A percentile compares a stretch with the other conserved stretches of the same genome.
These are phyloP conservation scores for Drosophila lacicola DNA, from an alignment of 2,888 invertebrate species.

Conservation along the genomic window DNA sequence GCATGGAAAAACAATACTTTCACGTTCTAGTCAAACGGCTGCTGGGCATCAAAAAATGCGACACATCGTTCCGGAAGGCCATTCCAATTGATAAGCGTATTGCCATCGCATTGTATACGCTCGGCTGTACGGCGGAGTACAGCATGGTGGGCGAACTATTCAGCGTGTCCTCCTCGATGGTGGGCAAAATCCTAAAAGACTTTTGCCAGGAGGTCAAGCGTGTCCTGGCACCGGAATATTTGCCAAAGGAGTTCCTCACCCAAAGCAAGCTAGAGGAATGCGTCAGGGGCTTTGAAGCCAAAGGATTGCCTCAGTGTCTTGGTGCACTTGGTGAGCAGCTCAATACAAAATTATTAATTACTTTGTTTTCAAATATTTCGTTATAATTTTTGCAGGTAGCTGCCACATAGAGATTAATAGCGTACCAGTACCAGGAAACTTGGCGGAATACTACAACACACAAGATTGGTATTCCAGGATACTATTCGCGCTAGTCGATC, in stretches of 20 bases:
- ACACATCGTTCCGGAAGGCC: background rate
- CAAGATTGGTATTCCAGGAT: slow-evolving; percentile 1
- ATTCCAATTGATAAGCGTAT: slow-evolving; percentile 7
- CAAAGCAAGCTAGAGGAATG: background rate
- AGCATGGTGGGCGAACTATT: background rate
- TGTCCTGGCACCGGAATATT: background rate
- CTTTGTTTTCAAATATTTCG: background rate
- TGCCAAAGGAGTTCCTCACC: slow-evolving; percentile 9
- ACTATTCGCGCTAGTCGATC: slow-evolving; percentile 10
- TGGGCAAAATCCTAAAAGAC: background rate
- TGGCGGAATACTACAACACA: background rate
- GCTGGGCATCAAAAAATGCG: background rate
- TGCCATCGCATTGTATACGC: slow-evolving; percentile 9
- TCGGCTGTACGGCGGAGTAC: background rate
- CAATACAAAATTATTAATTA: background rate
- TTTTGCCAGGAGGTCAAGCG: slow-evolving; percentile 9
- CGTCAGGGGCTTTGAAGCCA: background rate
- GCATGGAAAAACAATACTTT: slow-evolving; percentile 3
- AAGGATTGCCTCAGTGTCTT: slow-evolving; percentile 12
- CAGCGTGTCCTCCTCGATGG: background rate
- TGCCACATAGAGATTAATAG: background rate
- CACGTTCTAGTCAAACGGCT: background rate
- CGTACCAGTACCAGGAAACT: background rate
- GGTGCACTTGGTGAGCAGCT: slow-evolving; percentile 6
- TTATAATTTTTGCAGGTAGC: background rate